These are phyloP conservation scores for Poecilia velifera DNA, from an alignment of 2,797 vertebrate species.

Conservation along the genomic window DNA sequence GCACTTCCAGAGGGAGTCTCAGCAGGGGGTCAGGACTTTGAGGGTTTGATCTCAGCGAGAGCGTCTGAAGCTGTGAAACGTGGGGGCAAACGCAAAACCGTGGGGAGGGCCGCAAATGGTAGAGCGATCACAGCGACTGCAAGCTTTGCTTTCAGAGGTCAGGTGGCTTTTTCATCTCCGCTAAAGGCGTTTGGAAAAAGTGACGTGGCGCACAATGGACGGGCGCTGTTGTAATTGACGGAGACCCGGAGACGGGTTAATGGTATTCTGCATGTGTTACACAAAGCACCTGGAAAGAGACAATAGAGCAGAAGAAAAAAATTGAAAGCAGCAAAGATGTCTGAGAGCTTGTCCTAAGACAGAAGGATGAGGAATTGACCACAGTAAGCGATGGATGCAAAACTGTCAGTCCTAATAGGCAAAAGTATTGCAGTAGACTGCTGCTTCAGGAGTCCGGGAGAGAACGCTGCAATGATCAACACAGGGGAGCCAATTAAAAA, in stretches of 20 bases:
- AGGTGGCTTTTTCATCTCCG: constrained; percentile 82
- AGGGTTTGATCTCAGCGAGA: constrained; percentile 75
- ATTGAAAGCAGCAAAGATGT: constrained; percentile 34
- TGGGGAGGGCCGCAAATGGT: constrained; percentile 79
- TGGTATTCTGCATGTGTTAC: constrained; percentile 51
- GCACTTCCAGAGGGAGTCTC: constrained; percentile 71
- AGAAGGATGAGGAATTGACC: constrained; percentile 62
- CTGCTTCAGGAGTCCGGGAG: constrained; percentile 71
- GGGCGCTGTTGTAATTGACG: constrained; percentile 71
- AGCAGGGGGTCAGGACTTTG: constrained; percentile 56
- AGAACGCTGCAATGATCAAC: constrained; percentile 79
- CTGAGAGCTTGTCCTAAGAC: constrained; percentile 40
- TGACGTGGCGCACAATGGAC: constrained; percentile 66
- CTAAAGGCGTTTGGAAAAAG: constrained; percentile 61
- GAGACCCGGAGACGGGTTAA: constrained; percentile 47
- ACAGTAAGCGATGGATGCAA: constrained; percentile 74
- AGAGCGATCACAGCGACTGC: constrained; percentile 74
- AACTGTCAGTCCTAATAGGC: constrained; percentile 82
- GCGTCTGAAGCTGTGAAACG: constrained; percentile 72
- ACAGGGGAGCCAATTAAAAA: constrained; percentile 85
- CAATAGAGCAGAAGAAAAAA: constrained; percentile 47
- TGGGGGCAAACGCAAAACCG: constrained; percentile 73
- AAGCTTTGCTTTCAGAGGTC: constrained; percentile 73
- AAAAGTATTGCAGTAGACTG: constrained; percentile 52
- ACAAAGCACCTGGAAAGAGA: constrained; percentile 45